Conservation (phyloP, 2,888 invertebrate species). For the Diaperis boleti region DNA sequence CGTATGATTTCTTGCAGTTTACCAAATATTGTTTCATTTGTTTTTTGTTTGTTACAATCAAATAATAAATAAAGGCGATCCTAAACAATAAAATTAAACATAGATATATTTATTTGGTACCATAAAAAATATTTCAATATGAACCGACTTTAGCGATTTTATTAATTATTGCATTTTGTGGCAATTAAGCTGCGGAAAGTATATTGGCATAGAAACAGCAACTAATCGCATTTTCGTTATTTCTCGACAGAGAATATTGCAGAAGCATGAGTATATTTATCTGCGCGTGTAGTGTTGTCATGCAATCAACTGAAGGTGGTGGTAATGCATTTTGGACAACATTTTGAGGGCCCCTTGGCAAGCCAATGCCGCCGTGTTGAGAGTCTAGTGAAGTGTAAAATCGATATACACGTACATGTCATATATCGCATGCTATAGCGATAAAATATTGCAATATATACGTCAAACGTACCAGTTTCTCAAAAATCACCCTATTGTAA, state of each 20-base stretch:
- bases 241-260: no score
- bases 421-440: slow-evolving; percentile 48
- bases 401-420: slow-evolving; percentile 51
- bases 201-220: no score
- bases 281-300: background rate
- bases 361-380: slow-evolving; percentile 43
- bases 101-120: no score
- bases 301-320: slow-evolving; percentile 13
- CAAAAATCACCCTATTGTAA: slow-evolving; percentile 47
- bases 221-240: background rate
- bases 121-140: no score
- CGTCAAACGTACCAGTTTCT: slow-evolving; percentile 50
- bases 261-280: slow-evolving; percentile 3
- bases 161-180: no score
- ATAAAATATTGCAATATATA: slow-evolving; percentile 51
- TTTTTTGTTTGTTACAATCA: no score
- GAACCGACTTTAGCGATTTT: no score
- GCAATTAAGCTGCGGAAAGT: no score
- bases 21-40: no score
- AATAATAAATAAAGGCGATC: no score
- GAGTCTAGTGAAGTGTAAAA: slow-evolving; percentile 50
- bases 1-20: no score
- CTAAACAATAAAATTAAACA: no score
- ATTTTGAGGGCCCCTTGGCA: slow-evolving; percentile 37
- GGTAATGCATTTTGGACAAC: slow-evolving; percentile 29